phyloP scores from a whole-genome alignment of 2,113 vertebrate species.

The Delphinus delphis region DNA sequence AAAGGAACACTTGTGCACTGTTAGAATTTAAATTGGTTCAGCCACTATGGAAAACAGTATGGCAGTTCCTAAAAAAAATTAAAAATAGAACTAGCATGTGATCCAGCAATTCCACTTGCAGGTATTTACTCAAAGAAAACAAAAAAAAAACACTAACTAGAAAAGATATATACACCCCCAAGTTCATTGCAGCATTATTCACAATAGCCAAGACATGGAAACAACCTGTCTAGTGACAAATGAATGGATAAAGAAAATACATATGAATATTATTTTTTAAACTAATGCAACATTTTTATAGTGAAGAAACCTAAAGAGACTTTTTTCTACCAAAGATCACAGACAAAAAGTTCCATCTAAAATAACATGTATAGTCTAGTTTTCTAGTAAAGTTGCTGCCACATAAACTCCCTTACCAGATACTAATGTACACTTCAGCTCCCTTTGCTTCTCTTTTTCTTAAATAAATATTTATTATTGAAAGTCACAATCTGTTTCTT shows the following conservation, averaged over 20 bases:
- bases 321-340: background rate
- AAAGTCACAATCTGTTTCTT: too few species aligned
- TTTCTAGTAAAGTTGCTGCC: background rate
- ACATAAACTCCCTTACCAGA: background rate
- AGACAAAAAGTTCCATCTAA: background rate
- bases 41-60: background rate
- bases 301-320: background rate
- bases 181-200: background rate
- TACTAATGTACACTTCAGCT: accelerated
- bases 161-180: background rate
- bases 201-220: background rate
- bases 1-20: background rate
- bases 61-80: background rate
- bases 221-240: background rate
- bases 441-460: too few species aligned
- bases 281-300: background rate
- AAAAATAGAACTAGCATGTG: background rate
- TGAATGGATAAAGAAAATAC: background rate
- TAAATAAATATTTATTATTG: too few species aligned
- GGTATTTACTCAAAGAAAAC: background rate
- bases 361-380: background rate
- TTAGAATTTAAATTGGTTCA: background rate
- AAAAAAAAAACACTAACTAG: too few species aligned
- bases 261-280: background rate
- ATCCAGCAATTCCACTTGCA: background rate